Percentiles rank a stretch among this genome's conserved stretches.
Evolutionary conservation across 2,113 vertebrate genomes (phyloP).

Genomic region (Axis porcinus): DNA sequence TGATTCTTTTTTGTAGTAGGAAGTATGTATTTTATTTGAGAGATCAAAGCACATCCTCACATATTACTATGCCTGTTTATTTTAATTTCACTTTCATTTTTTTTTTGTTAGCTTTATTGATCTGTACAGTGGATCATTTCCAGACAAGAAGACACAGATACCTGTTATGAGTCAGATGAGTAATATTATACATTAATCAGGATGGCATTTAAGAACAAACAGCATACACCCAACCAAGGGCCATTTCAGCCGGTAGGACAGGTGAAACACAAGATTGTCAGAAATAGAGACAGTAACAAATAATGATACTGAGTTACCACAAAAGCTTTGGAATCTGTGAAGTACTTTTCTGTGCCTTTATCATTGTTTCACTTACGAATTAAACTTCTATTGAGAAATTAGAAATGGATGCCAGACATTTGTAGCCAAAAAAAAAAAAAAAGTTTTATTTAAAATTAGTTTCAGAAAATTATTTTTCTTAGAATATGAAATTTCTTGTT

Average conservation of each 20-base stretch:
- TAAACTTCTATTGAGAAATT: slow-evolving; percentile 33
- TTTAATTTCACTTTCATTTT: slow-evolving; percentile 30
- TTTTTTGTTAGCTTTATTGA: slow-evolving; percentile 17
- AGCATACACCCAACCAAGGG: neutral
- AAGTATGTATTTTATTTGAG: neutral
- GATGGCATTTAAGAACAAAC: neutral
- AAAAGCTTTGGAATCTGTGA: neutral
- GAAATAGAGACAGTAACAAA: neutral
- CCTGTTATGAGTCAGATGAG: slow-evolving; percentile 21
- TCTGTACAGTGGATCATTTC: slow-evolving; percentile 32
- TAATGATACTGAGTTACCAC: neutral
- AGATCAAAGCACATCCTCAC: slow-evolving; percentile 1
- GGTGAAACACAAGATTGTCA: neutral
- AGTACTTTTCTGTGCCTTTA: neutral
- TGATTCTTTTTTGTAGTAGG: neutral
- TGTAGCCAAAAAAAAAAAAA: neutral
- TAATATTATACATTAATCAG: neutral
- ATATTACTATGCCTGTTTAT: neutral
- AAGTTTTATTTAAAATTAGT: neutral
- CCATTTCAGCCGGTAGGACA: neutral
- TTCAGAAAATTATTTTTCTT: slow-evolving; percentile 39
- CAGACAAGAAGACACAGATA: neutral
- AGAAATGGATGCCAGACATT: neutral
- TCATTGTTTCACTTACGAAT: slow-evolving; percentile 9
- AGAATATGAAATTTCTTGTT: neutral